Conservation (phyloP, 1,140 invertebrate genomes). For the Aphidius ervi region DNA sequence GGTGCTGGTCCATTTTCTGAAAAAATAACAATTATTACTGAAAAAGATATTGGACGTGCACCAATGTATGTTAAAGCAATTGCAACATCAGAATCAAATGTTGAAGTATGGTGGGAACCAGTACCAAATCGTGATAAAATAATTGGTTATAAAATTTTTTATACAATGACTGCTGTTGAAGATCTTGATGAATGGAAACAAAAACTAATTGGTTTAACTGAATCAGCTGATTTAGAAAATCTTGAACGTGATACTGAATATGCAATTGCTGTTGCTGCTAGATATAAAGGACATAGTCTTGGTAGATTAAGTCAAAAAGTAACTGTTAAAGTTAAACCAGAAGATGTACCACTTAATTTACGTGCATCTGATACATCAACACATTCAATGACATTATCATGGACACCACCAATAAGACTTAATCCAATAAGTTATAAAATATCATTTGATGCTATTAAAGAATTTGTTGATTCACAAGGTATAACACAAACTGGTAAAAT, state of each 20-base stretch:
- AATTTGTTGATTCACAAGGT: slow-evolving; percentile 90
- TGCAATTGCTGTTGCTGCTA: slow-evolving; percentile 85
- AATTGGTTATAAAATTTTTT: slow-evolving; percentile 89
- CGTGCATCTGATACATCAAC: slow-evolving; percentile 83
- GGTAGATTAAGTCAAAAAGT: slow-evolving; percentile 73
- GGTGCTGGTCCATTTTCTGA: slow-evolving; percentile 89
- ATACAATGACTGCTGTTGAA: slow-evolving; percentile 87
- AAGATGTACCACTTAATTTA: slow-evolving; percentile 85
- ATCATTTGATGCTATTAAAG: slow-evolving; percentile 88
- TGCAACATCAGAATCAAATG: slow-evolving; percentile 85
- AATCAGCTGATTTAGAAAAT: slow-evolving; percentile 85
- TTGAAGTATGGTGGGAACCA: slow-evolving; percentile 92
- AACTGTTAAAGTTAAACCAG: slow-evolving; percentile 83
- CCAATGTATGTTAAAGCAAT: slow-evolving; percentile 89
- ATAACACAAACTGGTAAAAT: slow-evolving; percentile 84
- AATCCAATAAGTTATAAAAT: slow-evolving; percentile 89
- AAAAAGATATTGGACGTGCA: slow-evolving; percentile 81
- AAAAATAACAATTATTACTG: slow-evolving; percentile 77
- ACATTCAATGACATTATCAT: slow-evolving; percentile 86
- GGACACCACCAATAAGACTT: slow-evolving; percentile 86
- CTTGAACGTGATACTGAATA: slow-evolving; percentile 89
- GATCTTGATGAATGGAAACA: slow-evolving; percentile 89
- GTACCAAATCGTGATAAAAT: slow-evolving; percentile 82
- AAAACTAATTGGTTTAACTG: slow-evolving; percentile 78
- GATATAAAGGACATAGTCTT: slow-evolving; percentile 64